phyloP scores from a whole-genome alignment of 2,113 vertebrate species.

The Amphiprion ocellaris region DNA sequence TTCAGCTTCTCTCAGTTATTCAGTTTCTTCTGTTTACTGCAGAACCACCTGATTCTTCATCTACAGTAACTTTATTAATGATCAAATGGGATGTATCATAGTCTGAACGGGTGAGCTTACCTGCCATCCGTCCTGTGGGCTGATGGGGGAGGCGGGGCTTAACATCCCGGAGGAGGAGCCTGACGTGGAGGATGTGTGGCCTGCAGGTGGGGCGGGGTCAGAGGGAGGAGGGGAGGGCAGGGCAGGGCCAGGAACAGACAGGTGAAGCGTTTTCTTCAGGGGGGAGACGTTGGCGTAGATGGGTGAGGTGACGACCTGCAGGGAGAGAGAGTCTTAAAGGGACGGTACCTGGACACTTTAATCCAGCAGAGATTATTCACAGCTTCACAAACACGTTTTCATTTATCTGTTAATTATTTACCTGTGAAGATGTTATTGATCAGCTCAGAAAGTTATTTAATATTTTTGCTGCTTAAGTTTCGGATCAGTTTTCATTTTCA shows the following conservation, averaged over 20 bases:
- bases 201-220: not conserved
- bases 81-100: too few relatives aligned
- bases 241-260: not conserved
- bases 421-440: too few relatives aligned
- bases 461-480: too few relatives aligned
- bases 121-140: constrained; percentile 82
- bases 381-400: too few relatives aligned
- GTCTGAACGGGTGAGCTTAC: constrained; percentile 52
- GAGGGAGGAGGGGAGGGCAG: not conserved
- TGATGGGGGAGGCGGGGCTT: constrained; percentile 51
- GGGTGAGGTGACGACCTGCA: constrained; percentile 51
- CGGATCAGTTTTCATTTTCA: too few relatives aligned
- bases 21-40: too few relatives aligned
- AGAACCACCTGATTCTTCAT: too few relatives aligned
- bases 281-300: constrained; percentile 89
- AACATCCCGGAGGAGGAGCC: constrained; percentile 28
- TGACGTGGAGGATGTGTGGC: not conserved
- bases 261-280: constrained; percentile 63
- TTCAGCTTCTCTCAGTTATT: not conserved
- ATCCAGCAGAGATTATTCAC: too few relatives aligned
- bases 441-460: too few relatives aligned
- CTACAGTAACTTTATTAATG: too few relatives aligned
- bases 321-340: constrained; percentile 16
- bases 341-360: too few relatives aligned
- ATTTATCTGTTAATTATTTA: too few relatives aligned